These are phyloP conservation scores for Agrenia bidenticulata DNA, from an alignment of 2,888 invertebrate genomes.

Conservation along the genomic window DNA sequence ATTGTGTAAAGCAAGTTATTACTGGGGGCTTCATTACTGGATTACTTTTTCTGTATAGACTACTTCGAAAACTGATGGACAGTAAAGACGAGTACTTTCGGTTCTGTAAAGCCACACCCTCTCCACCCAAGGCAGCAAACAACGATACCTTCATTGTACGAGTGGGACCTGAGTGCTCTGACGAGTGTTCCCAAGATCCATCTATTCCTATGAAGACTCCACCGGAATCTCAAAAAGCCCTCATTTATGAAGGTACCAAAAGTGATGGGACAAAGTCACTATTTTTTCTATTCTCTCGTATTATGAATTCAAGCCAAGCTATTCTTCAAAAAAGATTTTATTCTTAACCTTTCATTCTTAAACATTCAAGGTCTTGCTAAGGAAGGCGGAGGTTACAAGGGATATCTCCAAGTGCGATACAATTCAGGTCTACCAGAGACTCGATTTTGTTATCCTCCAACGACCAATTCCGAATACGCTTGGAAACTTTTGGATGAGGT, in stretches of 20 bases:
- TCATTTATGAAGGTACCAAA: constrained; percentile 48
- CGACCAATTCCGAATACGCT: constrained; percentile 49
- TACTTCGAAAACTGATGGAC: constrained; percentile 48
- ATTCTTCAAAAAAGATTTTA: too few species aligned
- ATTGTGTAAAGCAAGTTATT: too few species aligned
- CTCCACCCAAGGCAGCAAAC: constrained; percentile 16
- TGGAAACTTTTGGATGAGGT: constrained; percentile 47
- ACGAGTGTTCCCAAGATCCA: constrained; percentile 47
- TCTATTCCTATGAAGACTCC: constrained; percentile 46
- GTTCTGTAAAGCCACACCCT: constrained; percentile 37
- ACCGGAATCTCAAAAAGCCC: constrained; percentile 39
- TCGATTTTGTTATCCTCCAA: constrained; percentile 47
- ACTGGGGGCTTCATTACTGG: too few species aligned
- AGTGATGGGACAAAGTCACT: too few species aligned
- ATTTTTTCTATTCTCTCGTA: too few species aligned
- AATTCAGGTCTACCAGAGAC: constrained; percentile 43
- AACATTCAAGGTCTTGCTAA: constrained; percentile 33
- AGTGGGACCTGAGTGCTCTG: constrained; percentile 43
- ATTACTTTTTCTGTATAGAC: constrained; percentile 23
- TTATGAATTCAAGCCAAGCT: too few species aligned
- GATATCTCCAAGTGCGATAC: constrained; percentile 43
- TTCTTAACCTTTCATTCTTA: background rate
- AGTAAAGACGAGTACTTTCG: constrained; percentile 50
- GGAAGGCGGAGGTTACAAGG: constrained; percentile 45
- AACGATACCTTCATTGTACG: constrained; percentile 32